Percentiles rank a stretch among this genome's conserved stretches.
Evolutionary conservation across 1,140 invertebrate species (phyloP).

Genomic region (Trichomalopsis sarcophagae): DNA sequence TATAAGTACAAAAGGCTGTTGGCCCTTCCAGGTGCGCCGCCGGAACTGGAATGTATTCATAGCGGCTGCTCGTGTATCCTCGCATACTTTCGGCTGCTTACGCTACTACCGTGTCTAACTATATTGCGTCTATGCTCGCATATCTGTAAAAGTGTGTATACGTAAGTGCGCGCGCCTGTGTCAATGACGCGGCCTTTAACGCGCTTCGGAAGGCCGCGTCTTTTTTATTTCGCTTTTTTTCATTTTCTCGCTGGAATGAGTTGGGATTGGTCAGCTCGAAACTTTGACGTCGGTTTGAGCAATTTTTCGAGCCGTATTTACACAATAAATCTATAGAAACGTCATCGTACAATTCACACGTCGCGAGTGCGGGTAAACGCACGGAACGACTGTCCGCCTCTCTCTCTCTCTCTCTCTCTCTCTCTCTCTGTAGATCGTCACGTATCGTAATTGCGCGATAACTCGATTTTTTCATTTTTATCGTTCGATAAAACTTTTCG

Average conservation of each 20-base stretch:
- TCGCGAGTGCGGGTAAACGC: too few species aligned
- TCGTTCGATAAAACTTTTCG: neutral
- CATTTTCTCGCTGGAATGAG: neutral
- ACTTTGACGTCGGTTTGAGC: too few species aligned
- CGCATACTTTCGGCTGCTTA: neutral
- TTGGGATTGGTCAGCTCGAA: too few species aligned
- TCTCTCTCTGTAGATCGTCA: neutral
- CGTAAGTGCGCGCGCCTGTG: too few species aligned
- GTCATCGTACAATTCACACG: neutral
- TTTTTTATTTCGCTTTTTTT: neutral
- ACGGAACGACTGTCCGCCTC: too few species aligned
- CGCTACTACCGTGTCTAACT: too few species aligned
- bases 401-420: too few species aligned
- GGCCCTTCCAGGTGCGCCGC: neutral
- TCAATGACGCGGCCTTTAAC: too few species aligned
- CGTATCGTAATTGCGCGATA: neutral
- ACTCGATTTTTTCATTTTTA: neutral
- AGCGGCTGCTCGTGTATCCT: neutral
- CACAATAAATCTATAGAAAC: too few species aligned
- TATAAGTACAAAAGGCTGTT: neutral
- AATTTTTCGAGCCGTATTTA: neutral
- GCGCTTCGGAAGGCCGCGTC: neutral
- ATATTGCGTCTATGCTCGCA: neutral
- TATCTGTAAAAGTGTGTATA: too few species aligned
- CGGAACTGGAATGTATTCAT: neutral